phyloP scores from a whole-genome alignment of 1,140 invertebrate species.

The Oreohelix idahoensis region DNA sequence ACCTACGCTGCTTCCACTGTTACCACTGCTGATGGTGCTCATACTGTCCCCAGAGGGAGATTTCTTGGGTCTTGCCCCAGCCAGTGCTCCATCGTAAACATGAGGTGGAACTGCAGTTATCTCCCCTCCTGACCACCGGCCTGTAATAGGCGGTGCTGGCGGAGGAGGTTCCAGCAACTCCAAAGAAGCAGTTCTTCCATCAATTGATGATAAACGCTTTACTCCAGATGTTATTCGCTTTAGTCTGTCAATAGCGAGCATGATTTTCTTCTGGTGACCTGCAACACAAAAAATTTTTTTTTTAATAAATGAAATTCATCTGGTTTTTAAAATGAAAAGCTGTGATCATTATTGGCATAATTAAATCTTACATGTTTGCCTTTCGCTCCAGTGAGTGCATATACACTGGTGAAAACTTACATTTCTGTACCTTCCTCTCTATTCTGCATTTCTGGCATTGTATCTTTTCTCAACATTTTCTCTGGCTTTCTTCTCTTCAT shows the following conservation, averaged over 20 bases:
- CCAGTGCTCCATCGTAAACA: conserved; percentile 36
- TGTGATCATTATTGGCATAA: too few relatives aligned
- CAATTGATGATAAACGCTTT: conserved; percentile 64
- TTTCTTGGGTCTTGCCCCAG: conserved; percentile 56
- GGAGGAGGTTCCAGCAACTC: conserved; percentile 60
- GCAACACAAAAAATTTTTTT: too few relatives aligned
- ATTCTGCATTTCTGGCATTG: too few relatives aligned
- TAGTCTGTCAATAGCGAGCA: conserved; percentile 95
- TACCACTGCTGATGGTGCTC: conserved; percentile 64
- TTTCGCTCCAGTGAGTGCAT: too few relatives aligned
- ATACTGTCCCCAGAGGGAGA: conserved; percentile 69
- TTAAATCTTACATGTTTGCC: too few relatives aligned
- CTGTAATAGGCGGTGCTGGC: conserved; percentile 46
- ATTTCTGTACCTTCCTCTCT: too few relatives aligned
- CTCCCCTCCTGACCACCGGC: conserved; percentile 64
- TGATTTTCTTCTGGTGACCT: conserved; percentile 98
- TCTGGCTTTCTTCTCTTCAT: too few relatives aligned
- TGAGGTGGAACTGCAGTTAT: conserved; percentile 41
- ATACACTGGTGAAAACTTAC: too few relatives aligned
- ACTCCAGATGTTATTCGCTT: conserved; percentile 83
- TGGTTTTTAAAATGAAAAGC: too few relatives aligned
- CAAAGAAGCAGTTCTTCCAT: conserved; percentile 51
- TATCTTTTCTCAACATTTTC: too few relatives aligned
- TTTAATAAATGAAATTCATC: too few relatives aligned
- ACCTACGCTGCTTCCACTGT: conserved; percentile 43